A percentile compares a stretch with the other conserved stretches of the same genome.
These are phyloP conservation scores for Candoia aspera DNA, from an alignment of 2,113 vertebrate species.

Conservation along the genomic window DNA sequence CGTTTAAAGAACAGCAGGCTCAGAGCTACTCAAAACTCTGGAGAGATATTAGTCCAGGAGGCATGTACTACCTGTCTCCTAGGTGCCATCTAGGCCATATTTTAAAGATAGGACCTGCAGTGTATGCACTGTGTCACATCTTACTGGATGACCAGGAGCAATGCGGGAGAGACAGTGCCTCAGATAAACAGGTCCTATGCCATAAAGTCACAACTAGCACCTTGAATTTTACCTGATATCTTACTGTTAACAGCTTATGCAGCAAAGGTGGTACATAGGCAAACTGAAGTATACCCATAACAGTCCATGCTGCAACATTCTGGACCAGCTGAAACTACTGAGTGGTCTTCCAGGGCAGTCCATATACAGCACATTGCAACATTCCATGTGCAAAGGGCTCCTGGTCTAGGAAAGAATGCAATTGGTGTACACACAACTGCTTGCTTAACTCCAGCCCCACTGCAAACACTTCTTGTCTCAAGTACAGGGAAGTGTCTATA, in stretches of 20 bases:
- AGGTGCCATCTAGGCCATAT: no score
- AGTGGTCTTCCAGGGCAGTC: not conserved
- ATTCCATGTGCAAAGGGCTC: not conserved
- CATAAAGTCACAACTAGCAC: no score
- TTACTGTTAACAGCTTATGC: not conserved
- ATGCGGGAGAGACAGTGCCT: no score
- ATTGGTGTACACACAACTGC: not conserved
- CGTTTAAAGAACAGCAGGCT: no score
- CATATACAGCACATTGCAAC: no score
- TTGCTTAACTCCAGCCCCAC: not conserved
- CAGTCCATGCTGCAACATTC: not conserved
- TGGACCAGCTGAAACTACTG: not conserved
- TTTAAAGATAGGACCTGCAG: no score
- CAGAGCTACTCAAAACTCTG: no score
- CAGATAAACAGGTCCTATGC: no score
- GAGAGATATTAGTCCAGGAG: no score
- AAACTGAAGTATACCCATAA: not conserved
- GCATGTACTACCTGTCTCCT: no score
- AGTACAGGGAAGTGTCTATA: not conserved
- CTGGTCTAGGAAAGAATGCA: not conserved
- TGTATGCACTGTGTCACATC: no score
- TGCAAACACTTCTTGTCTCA: not conserved
- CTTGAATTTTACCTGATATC: not conserved
- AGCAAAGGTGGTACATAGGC: not conserved
- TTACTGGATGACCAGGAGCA: no score